Percentiles rank a stretch among this genome's conserved stretches.
Evolutionary conservation across 2,888 invertebrate genomes (phyloP).

Genomic region (Andrena trimmerana): DNA sequence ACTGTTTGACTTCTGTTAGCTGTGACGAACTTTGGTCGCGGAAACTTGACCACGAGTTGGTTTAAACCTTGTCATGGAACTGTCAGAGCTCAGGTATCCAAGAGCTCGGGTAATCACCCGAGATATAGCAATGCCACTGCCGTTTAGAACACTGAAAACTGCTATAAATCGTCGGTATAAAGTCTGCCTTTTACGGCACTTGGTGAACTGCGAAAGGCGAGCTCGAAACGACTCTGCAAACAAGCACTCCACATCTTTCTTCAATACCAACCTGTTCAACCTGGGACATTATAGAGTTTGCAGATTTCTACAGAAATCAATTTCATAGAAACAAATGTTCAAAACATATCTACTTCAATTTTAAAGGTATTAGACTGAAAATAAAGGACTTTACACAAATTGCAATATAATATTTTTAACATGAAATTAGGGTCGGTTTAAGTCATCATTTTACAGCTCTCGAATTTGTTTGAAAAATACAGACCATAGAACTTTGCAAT

Average conservation of each 20-base stretch:
- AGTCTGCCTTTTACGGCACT: constrained; percentile 44
- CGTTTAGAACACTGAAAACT: constrained; percentile 45
- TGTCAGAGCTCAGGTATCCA: constrained; percentile 22
- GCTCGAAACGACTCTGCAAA: constrained; percentile 40
- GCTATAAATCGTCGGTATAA: constrained; percentile 39
- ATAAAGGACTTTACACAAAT: no score
- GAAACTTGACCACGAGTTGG: constrained; percentile 24
- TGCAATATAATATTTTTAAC: no score
- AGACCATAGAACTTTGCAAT: no score
- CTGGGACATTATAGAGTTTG: constrained; percentile 6
- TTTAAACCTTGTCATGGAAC: constrained; percentile 2
- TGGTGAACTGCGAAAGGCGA: constrained; percentile 34
- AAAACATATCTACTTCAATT: no score
- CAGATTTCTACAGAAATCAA: neutral
- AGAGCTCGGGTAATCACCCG: constrained; percentile 25
- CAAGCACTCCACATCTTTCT: constrained; percentile 26
- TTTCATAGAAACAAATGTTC: neutral
- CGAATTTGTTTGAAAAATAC: no score
- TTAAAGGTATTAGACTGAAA: no score
- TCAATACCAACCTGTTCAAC: neutral
- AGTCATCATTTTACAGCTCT: no score
- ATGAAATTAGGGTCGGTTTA: no score
- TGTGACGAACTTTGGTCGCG: constrained; percentile 27
- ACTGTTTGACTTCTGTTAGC: constrained; percentile 11
- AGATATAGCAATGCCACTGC: constrained; percentile 45